A percentile compares a stretch with the other conserved stretches of the same genome.
phyloP scores from a whole-genome alignment of 2,797 vertebrate genomes.

The Calcarius lapponicus region DNA sequence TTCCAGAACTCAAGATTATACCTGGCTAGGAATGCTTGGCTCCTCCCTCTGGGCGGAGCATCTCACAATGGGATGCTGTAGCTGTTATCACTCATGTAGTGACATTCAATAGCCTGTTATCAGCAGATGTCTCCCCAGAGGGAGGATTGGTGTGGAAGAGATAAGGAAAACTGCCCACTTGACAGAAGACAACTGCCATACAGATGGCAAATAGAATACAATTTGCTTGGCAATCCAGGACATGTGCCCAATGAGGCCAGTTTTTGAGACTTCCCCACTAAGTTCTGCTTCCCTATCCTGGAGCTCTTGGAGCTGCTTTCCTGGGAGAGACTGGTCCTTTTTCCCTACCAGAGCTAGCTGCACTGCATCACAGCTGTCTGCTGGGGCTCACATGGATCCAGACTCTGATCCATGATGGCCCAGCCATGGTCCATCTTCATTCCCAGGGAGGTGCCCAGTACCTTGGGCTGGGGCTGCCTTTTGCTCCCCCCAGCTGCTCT shows the following conservation, averaged over 20 bases:
- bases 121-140: not conserved
- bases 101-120: not conserved
- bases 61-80: not conserved
- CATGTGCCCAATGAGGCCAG: not conserved
- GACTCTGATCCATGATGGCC: rapidly evolving
- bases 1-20: not conserved
- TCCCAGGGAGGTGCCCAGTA: rapidly evolving
- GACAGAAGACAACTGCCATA: not conserved
- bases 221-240: not conserved
- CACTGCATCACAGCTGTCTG: not conserved
- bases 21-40: not conserved
- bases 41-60: not conserved
- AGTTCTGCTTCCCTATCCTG: not conserved
- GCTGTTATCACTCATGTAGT: not conserved
- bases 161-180: not conserved
- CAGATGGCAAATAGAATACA: not conserved
- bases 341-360: not conserved
- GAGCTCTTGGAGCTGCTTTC: not conserved
- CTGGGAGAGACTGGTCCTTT: not conserved
- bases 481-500: not conserved
- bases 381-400: not conserved
- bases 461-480: not conserved
- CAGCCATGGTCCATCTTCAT: rapidly evolving
- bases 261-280: not conserved
- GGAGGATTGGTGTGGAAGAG: not conserved